Evolutionary conservation across 2,113 vertebrate species (phyloP), one percentile per base, ranked within the genome.

Genomic region (Esox niger): DNA sequence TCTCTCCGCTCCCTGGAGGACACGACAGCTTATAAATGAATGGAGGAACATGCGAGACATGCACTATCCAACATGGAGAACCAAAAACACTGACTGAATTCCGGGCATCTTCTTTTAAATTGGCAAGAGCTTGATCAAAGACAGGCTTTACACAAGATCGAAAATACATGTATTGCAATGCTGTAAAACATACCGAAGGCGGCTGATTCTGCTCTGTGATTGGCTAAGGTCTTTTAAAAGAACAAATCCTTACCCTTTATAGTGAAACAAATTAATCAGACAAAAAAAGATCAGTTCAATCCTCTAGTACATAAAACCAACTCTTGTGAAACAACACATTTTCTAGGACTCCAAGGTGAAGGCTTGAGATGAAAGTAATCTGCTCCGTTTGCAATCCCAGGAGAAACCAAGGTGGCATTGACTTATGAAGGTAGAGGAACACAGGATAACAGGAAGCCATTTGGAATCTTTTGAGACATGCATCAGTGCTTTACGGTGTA

Each of bases 331-430:
- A 32, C 23, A 66, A 55, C 30, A 20, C 54, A 54, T 21, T 29
- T 30, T 21, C 13, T 30, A 25, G 62, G 17, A 29, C 64, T 30
- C 21, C 49, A 25, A 46, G 17, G 38, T 27, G 5, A 47, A 49
- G 15, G 62, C 62, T 52, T 64, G n/a, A 64, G 15, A 64, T 49
- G 15, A 23, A 20, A n/a, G 6, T 66, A 33, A 23, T 32, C 46
- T 25, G 10, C 25, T 55, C 2, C 20, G 54, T 54, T 23, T 10
- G 10, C n/a, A 21, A 33, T 55, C 49, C 30, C 30, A 1, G 30
- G 49, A 55, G 23, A 46, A 52, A 52, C 47, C 26, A 58, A 58
- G 27, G 11, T 20, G 56, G 31, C 15, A 1, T 30, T 59, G 57
- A 32, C 5, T 59, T 20, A 59, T 59, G 57, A 59, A 59, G 7